These are phyloP conservation scores for Microplitis manilae DNA, from an alignment of 2,888 invertebrate species.

Conservation along the genomic window DNA sequence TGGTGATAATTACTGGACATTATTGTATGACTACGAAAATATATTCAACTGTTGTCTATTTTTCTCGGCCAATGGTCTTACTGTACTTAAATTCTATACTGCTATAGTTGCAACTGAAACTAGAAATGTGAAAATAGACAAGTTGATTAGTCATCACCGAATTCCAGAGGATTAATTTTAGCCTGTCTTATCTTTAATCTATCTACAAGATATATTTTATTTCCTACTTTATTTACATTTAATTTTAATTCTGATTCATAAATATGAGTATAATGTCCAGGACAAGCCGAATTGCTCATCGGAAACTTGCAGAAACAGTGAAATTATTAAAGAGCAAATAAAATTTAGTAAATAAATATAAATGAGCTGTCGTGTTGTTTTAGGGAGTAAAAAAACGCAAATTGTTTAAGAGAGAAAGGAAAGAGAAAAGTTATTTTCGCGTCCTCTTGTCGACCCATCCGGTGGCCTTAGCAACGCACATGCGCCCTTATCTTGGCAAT, in stretches of 20 bases:
- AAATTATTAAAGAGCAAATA: not conserved
- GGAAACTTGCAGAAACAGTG: no score
- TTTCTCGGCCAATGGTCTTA: not conserved
- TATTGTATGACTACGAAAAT: not conserved
- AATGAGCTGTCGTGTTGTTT: not conserved
- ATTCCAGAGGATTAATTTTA: no score
- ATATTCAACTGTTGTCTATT: not conserved
- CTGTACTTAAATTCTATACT: not conserved
- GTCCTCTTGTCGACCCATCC: conserved; percentile 63
- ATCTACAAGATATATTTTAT: no score
- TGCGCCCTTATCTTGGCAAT: conserved; percentile 65
- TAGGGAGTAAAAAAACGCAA: not conserved
- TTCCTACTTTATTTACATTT: no score
- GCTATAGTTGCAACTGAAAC: no score
- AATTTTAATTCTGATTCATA: no score
- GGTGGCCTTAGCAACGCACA: conserved; percentile 71
- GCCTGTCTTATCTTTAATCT: no score
- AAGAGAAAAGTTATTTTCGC: conserved; percentile 53
- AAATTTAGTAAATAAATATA: not conserved
- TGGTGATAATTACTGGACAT: not conserved
- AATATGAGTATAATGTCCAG: no score
- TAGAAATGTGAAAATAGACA: no score
- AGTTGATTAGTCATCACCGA: no score
- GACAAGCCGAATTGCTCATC: no score
- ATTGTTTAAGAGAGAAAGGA: conserved; percentile 20